Evolutionary conservation across 2,113 vertebrate genomes (phyloP).

Genomic region (Triplophysa tibetana): DNA sequence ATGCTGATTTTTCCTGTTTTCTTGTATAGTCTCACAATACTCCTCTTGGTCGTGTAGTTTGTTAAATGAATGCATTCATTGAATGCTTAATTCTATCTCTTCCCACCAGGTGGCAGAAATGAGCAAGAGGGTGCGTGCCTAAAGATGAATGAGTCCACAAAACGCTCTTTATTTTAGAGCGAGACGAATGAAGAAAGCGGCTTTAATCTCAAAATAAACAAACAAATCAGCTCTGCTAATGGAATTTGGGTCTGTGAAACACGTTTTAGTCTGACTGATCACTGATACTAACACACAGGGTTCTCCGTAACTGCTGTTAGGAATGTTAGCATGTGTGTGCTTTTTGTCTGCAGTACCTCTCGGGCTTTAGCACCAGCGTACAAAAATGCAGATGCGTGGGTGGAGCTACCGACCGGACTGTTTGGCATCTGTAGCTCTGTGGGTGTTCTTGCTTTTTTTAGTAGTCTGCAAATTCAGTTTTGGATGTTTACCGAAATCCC

Average conservation of each 20-base stretch:
- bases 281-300: conserved; percentile 2
- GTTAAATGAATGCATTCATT: neutral
- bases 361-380: conserved; percentile 8
- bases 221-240: conserved; percentile 12
- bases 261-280: conserved; percentile 26
- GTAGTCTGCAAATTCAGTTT: conserved; percentile 35
- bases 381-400: conserved; percentile 11
- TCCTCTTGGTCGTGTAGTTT: conserved; percentile 28
- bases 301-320: neutral
- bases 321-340: conserved; percentile 3
- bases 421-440: conserved; percentile 28
- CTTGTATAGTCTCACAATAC: conserved; percentile 47
- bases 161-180: conserved; percentile 64
- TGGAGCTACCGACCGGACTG: conserved; percentile 18
- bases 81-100: neutral
- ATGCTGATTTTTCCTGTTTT: conserved; percentile 62
- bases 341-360: neutral
- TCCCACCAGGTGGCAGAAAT: neutral
- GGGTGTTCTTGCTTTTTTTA: conserved; percentile 28
- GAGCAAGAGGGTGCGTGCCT: neutral
- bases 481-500: conserved; percentile 52
- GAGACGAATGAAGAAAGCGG: conserved; percentile 13
- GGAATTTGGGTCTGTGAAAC: conserved; percentile 17
- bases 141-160: conserved; percentile 44
- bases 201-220: conserved; percentile 43